phyloP scores from a whole-genome alignment of 2,888 invertebrate genomes.

The Hypena proboscidalis region DNA sequence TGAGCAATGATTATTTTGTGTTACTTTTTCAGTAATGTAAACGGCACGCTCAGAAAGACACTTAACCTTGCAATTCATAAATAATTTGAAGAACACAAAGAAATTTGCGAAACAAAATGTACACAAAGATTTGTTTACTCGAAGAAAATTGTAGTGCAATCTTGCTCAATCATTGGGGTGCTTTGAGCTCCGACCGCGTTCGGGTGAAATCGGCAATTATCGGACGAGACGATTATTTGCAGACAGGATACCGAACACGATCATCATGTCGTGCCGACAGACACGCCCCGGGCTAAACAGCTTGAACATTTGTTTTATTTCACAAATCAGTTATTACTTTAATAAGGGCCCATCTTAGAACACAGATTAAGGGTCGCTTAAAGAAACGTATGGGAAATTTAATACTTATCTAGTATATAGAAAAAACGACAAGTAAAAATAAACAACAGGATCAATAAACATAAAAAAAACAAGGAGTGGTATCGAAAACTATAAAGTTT shows the following conservation, averaged over 20 bases:
- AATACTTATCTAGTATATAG: conserved; percentile 9
- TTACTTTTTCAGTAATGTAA: no score
- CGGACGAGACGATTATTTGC: conserved; percentile 57
- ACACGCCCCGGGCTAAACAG: conserved; percentile 36
- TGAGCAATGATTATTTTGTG: no score
- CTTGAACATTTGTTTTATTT: conserved; percentile 36
- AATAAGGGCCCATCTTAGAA: conserved; percentile 25
- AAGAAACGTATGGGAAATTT: conserved; percentile 11
- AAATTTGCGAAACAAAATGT: conserved; percentile 36
- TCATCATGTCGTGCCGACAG: conserved; percentile 41
- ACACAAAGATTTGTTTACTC: conserved; percentile 50
- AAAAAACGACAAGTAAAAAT: conserved; percentile 6
- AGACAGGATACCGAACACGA: conserved; percentile 47
- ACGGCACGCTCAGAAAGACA: background rate
- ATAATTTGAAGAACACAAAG: conserved; percentile 39
- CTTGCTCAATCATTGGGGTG: conserved; percentile 62
- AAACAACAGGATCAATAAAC: conserved; percentile 7
- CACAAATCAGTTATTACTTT: conserved; percentile 38
- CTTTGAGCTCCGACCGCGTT: conserved; percentile 46
- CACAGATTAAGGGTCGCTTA: conserved; percentile 23
- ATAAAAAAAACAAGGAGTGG: conserved; percentile 1
- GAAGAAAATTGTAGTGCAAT: conserved; percentile 69
- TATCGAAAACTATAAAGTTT: conserved; percentile 6
- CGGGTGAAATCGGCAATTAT: conserved; percentile 61
- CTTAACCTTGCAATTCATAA: conserved; percentile 39